A percentile compares a stretch with the other conserved stretches of the same genome.
These are phyloP conservation scores for Lycia hirtaria DNA, from an alignment of 2,888 invertebrate species.

Conservation along the genomic window DNA sequence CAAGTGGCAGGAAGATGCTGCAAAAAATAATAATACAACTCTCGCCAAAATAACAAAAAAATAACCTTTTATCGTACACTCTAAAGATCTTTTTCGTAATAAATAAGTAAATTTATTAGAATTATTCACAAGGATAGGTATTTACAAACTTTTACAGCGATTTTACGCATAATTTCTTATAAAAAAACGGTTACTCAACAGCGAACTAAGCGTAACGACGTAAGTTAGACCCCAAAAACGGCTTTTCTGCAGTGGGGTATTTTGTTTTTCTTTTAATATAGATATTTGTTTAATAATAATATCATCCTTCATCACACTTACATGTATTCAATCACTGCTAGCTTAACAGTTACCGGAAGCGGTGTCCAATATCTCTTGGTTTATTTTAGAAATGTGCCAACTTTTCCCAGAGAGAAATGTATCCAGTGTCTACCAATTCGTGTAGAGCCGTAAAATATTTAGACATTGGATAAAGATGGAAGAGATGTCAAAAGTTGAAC, in stretches of 20 bases:
- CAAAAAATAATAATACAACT: too few species aligned
- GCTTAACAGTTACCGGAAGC: slow-evolving; percentile 4
- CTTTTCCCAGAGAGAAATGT: slow-evolving; percentile 41
- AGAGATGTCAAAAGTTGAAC: slow-evolving; percentile 44
- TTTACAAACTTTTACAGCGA: too few species aligned
- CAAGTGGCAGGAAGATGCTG: too few species aligned
- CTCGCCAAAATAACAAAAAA: too few species aligned
- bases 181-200: too few species aligned
- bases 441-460: slow-evolving; percentile 45
- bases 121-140: too few species aligned
- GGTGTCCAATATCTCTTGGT: slow-evolving; percentile 35
- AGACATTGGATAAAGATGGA: slow-evolving; percentile 47
- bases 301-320: background rate
- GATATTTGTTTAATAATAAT: background rate
- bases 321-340: slow-evolving; percentile 12
- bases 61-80: too few species aligned
- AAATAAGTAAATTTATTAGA: too few species aligned
- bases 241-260: background rate
- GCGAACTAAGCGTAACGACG: too few species aligned
- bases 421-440: slow-evolving; percentile 45
- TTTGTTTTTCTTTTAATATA: background rate
- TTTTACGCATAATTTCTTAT: too few species aligned
- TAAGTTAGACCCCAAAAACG: too few species aligned
- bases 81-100: too few species aligned
- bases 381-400: slow-evolving; percentile 44